Conservation (phyloP, 2,113 vertebrate genomes). For the Cyphomyrus discorhynchus region DNA sequence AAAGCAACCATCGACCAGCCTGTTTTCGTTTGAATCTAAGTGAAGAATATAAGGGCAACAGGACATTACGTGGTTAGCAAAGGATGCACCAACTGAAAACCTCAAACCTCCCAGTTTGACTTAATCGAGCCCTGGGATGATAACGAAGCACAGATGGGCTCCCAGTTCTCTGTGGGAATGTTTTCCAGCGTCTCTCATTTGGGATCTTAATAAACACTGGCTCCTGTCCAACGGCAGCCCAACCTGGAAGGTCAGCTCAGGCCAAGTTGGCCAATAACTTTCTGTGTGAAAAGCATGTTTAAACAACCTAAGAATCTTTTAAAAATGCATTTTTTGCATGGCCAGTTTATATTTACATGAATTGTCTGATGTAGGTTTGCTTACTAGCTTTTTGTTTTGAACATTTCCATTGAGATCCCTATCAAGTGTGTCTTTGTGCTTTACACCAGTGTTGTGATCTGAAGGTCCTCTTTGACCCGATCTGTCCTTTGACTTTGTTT, state of each 20-base stretch:
- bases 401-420: not conserved
- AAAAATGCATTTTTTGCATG: not conserved
- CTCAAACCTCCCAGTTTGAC: not conserved
- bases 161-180: not conserved
- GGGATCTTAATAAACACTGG: not conserved
- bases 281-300: not conserved
- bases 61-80: not conserved
- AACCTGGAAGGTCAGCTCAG: not conserved
- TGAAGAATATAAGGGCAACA: not conserved
- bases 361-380: not conserved
- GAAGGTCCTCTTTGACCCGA: not conserved
- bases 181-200: not conserved
- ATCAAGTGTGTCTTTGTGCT: not conserved
- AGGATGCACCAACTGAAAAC: not conserved
- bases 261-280: not conserved
- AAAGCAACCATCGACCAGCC: not conserved
- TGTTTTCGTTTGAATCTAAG: not conserved
- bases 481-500: not conserved
- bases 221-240: not conserved
- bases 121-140: not conserved
- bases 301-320: not conserved
- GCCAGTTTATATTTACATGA: not conserved
- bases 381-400: not conserved
- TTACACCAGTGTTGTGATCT: not conserved
- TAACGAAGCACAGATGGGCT: not conserved